Evolutionary conservation across 1,140 invertebrate genomes (phyloP), one percentile per base, ranked within the genome.

Genomic region (Tetramorium alpestre): DNA sequence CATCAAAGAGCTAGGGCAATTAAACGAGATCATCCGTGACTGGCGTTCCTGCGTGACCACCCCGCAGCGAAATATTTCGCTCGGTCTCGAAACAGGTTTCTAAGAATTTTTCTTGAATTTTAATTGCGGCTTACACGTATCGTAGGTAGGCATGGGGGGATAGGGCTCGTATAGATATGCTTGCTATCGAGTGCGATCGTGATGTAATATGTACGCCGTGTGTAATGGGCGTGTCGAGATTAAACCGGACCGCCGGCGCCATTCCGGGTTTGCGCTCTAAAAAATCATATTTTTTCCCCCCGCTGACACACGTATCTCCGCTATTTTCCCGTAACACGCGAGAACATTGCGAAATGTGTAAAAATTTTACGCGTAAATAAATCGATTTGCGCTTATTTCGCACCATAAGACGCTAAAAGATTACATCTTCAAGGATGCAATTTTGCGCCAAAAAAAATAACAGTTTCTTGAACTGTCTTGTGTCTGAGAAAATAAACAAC

Each of bases 91-190:
- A 86, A 88, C 85, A 81, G 88, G 89, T 88, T 91, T 90, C 77
- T 28, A 64, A 65, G 67, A 88, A 88, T 90, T 92, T 92, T 92
- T 91, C 86, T 72, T 72, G 70, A 87, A 91, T 92, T 90, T 91
- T 92, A 92, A 93, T 92, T 92, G 80, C 56, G 87, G 62, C 85
- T 91, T 80, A 81, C 58, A 87, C 58, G 76, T 90, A 91, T 82
- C 73, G 75, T 51, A 70, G 73, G 47, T 62, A 88, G 75, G 49
- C 56, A 47, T n/a, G 60, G 60, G 81, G 67, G 70, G 62, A 78
- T 87, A 87, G 72, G 25, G 72, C 69, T 85, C 60, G 51, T 65
- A 85, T 88, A 88, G 81, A 88, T 81, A 88, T 38, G 64, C 41
- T 81, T 38, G 56, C 88, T 70, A 88, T 92, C 91, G 60, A 87